Evolutionary conservation across 2,797 vertebrate species (phyloP).

Genomic region (Carapus acus): DNA sequence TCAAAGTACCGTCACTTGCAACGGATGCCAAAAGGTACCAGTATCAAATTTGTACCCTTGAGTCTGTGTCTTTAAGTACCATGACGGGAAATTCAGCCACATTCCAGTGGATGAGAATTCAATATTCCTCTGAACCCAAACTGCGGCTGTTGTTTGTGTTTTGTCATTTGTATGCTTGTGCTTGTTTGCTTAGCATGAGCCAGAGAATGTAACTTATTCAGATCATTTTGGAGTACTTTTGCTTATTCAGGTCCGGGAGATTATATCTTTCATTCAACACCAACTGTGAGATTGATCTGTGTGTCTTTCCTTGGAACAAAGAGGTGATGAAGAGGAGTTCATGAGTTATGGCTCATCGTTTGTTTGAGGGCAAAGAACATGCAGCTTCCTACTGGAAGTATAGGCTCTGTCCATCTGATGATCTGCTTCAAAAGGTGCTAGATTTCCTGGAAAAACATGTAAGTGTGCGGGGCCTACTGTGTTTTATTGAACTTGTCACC

Average conservation of each 20-base stretch:
- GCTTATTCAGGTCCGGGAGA: not conserved
- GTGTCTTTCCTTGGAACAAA: not conserved
- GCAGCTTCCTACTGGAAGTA: slow-evolving; percentile 73
- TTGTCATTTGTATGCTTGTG: too few relatives aligned
- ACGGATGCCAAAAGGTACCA: too few relatives aligned
- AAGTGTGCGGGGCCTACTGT: slow-evolving; percentile 19
- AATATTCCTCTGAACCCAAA: slow-evolving; percentile 10
- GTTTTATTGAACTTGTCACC: not conserved
- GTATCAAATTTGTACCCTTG: too few relatives aligned
- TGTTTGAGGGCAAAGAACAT: slow-evolving; percentile 73
- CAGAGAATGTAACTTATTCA: not conserved
- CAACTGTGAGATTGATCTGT: not conserved
- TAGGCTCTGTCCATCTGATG: slow-evolving; percentile 67
- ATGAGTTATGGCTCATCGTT: slow-evolving; percentile 63
- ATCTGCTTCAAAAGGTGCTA: slow-evolving; percentile 66
- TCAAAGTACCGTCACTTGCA: too few relatives aligned
- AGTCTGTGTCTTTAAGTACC: slow-evolving; percentile 31
- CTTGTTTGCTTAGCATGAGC: not conserved
- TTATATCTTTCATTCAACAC: too few relatives aligned
- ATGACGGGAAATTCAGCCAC: slow-evolving; percentile 31
- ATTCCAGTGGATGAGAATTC: not conserved
- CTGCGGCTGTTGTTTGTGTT: too few relatives aligned
- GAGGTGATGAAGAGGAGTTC: too few relatives aligned
- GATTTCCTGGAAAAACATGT: slow-evolving; percentile 70
- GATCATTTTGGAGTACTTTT: not conserved